phyloP scores from a whole-genome alignment of 2,888 invertebrate genomes.

The Drosophila siamana region DNA sequence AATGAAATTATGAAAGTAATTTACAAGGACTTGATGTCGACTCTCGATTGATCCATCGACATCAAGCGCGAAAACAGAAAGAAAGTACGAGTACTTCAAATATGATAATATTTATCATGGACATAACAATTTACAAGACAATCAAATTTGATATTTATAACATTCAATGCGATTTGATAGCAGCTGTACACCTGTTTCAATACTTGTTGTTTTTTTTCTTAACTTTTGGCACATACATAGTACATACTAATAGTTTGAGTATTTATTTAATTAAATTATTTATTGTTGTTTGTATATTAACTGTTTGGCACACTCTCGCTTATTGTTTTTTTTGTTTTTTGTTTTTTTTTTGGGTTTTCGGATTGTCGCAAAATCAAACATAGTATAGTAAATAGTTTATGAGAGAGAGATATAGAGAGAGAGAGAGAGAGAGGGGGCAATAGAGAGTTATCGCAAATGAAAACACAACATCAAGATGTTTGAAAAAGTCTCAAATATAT shows the following conservation, averaged over 20 bases:
- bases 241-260: conserved; percentile 1
- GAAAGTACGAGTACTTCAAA: conserved; percentile 13
- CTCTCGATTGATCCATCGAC: conserved; percentile 19
- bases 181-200: conserved; percentile 48
- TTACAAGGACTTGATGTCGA: conserved; percentile 36
- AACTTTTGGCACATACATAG: conserved; percentile 20
- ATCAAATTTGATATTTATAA: conserved; percentile 63
- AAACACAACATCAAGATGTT: conserved; percentile 84
- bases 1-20: conserved; percentile 15
- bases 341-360: conserved; percentile 33
- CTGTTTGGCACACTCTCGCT: conserved; percentile 51
- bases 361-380: conserved; percentile 36
- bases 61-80: conserved; percentile 16
- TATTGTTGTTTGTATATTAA: conserved; percentile 9
- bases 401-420: neutral
- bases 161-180: conserved; percentile 63
- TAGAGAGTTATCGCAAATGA: conserved; percentile 72
- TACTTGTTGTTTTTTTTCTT: conserved; percentile 5
- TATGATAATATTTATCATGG: conserved; percentile 46
- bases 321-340: conserved; percentile 44
- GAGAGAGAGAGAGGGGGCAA: conserved; percentile 1
- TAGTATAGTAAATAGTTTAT: conserved; percentile 18
- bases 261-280: conserved; percentile 29
- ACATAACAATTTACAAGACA: conserved; percentile 79
- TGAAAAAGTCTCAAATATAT: conserved; percentile 70